Evolutionary conservation across 2,888 invertebrate species (phyloP).

Genomic region (Dastarcus helophoroides): DNA sequence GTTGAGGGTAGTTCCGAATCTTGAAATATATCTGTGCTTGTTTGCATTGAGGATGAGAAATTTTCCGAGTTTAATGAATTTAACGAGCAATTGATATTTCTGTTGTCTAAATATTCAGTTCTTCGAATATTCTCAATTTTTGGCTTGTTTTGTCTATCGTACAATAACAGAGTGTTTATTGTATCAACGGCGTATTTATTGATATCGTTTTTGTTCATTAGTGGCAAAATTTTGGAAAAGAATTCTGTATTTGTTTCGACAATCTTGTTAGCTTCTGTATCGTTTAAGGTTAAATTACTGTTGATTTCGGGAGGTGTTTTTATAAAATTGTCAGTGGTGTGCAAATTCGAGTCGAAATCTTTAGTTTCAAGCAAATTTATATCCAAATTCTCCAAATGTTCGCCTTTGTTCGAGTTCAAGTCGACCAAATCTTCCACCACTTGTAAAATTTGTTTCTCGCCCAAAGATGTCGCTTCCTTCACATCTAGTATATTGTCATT

Average conservation of each 20-base stretch:
- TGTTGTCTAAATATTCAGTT: constrained; percentile 20
- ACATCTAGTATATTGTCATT: too few species aligned
- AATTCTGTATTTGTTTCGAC: constrained; percentile 10
- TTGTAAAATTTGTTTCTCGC: too few species aligned
- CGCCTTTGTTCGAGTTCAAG: too few species aligned
- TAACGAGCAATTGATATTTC: constrained; percentile 34
- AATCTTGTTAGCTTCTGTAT: constrained; percentile 7
- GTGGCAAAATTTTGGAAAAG: constrained; percentile 12
- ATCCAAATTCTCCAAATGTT: too few species aligned
- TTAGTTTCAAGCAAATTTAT: constrained; percentile 8
- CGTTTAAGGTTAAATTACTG: constrained; percentile 6
- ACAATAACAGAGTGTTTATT: constrained; percentile 21
- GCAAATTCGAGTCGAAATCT: constrained; percentile 8
- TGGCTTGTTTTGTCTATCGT: constrained; percentile 28
- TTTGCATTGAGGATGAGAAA: constrained; percentile 40
- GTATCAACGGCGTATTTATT: too few species aligned
- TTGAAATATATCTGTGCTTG: constrained; percentile 37
- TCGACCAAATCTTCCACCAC: too few species aligned
- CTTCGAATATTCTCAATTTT: constrained; percentile 27
- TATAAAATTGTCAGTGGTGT: too few species aligned
- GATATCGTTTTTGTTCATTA: constrained; percentile 10
- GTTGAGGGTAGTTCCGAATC: constrained; percentile 37
- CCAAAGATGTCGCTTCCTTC: too few species aligned
- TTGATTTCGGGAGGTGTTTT: constrained; percentile 9
- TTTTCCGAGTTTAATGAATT: constrained; percentile 38